Conservation (phyloP, 2,113 vertebrate species). For the Pleuronectes platessa region DNA sequence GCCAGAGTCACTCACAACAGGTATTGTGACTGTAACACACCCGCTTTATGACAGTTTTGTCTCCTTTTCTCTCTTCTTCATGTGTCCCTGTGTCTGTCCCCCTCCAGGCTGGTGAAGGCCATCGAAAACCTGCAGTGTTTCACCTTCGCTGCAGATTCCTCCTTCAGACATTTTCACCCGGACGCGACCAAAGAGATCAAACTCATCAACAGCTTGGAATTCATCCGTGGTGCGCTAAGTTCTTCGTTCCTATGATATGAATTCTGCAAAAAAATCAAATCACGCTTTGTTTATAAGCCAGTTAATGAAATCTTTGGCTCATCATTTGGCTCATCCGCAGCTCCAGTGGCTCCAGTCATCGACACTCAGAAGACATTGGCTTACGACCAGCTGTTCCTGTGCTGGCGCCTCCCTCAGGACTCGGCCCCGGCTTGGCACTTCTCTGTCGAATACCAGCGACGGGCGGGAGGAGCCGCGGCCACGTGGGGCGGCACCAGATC, state of each 20-base stretch:
- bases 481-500: constrained; percentile 88
- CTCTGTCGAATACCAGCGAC: constrained; percentile 92
- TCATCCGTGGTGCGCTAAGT: constrained; percentile 86
- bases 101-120: constrained; percentile 87
- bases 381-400: constrained; percentile 96
- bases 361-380: constrained; percentile 97
- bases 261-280: not conserved
- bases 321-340: constrained; percentile 72
- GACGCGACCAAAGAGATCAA: constrained; percentile 91
- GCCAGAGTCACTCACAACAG: constrained; percentile 92
- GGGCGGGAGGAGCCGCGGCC: constrained; percentile 81
- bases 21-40: constrained; percentile 61
- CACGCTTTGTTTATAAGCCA: no score
- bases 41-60: not conserved
- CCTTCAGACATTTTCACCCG: constrained; percentile 90
- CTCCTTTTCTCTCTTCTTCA: not conserved
- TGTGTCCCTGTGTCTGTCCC: not conserved
- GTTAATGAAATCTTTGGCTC: not conserved
- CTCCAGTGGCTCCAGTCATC: constrained; percentile 92
- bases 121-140: constrained; percentile 92
- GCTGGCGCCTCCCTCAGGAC: constrained; percentile 95
- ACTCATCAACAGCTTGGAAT: constrained; percentile 87
- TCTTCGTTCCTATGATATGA: not conserved
- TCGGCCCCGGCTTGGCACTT: constrained; percentile 95
- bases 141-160: constrained; percentile 86